These are phyloP conservation scores for Achatina immaculata DNA, from an alignment of 1,140 invertebrate genomes.

Conservation along the genomic window DNA sequence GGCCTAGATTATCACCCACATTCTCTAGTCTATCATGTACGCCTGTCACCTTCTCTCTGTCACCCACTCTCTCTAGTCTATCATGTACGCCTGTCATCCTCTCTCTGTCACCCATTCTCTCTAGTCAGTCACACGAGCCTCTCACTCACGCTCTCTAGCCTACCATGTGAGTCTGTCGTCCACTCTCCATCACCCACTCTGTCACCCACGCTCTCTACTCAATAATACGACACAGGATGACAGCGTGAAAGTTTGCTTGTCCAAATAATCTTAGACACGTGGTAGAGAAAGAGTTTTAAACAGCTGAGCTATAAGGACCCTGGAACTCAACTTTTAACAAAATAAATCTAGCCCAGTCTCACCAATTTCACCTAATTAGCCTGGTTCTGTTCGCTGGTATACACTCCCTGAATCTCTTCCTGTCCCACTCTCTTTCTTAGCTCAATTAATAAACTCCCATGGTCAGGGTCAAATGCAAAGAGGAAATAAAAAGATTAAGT, in stretches of 20 bases:
- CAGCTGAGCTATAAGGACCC: too few relatives aligned
- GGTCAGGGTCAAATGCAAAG: conserved; percentile 2
- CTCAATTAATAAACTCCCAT: background rate
- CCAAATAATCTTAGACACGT: too few relatives aligned
- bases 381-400: background rate
- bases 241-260: too few relatives aligned
- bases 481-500: conserved; percentile 7
- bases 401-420: background rate
- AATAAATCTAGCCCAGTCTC: too few relatives aligned
- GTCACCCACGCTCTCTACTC: background rate
- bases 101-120: background rate
- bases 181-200: background rate
- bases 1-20: background rate
- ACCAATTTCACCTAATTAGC: background rate
- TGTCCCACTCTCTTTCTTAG: background rate
- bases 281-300: too few relatives aligned
- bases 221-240: too few relatives aligned
- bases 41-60: background rate
- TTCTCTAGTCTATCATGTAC: background rate
- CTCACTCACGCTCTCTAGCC: background rate
- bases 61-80: background rate
- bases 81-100: background rate
- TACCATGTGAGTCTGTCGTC: background rate
- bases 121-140: too few relatives aligned
- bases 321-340: too few relatives aligned